Evolutionary conservation across 1,140 invertebrate species (phyloP).

Genomic region (Atta colombica): DNA sequence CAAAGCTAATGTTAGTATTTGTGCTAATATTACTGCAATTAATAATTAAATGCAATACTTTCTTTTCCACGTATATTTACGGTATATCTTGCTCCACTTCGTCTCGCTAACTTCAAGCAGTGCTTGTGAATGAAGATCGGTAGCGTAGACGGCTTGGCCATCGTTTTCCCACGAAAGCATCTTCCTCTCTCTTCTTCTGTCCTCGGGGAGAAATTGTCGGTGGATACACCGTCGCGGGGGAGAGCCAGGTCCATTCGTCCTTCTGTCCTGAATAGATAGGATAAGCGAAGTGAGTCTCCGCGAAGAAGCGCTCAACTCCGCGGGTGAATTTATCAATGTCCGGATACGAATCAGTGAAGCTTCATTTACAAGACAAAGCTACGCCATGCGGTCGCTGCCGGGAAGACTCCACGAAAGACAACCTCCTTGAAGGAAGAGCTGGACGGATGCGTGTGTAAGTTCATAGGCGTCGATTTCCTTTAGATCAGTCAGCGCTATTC

Average conservation of each 20-base stretch:
- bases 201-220: constrained; percentile 37
- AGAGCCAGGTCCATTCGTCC: constrained; percentile 74
- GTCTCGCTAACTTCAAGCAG: constrained; percentile 14
- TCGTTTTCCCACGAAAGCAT: constrained; percentile 72
- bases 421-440: constrained; percentile 34
- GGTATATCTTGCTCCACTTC: background rate
- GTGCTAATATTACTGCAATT: background rate
- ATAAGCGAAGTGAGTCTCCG: constrained; percentile 67
- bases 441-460: constrained; percentile 60
- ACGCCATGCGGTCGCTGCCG: constrained; percentile 78
- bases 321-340: constrained; percentile 86
- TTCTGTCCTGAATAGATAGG: constrained; percentile 74
- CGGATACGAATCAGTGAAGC: constrained; percentile 85
- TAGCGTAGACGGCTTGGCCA: constrained; percentile 28
- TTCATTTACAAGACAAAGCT: constrained; percentile 87
- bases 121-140: constrained; percentile 68
- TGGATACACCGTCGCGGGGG: constrained; percentile 64
- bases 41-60: background rate
- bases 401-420: constrained; percentile 47
- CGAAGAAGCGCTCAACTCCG: constrained; percentile 74
- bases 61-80: background rate
- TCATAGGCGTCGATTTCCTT: constrained; percentile 71
- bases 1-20: background rate
- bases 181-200: constrained; percentile 50
- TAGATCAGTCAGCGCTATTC: background rate